phyloP scores from a whole-genome alignment of 2,888 invertebrate genomes.

The Drosophila ustulata region DNA sequence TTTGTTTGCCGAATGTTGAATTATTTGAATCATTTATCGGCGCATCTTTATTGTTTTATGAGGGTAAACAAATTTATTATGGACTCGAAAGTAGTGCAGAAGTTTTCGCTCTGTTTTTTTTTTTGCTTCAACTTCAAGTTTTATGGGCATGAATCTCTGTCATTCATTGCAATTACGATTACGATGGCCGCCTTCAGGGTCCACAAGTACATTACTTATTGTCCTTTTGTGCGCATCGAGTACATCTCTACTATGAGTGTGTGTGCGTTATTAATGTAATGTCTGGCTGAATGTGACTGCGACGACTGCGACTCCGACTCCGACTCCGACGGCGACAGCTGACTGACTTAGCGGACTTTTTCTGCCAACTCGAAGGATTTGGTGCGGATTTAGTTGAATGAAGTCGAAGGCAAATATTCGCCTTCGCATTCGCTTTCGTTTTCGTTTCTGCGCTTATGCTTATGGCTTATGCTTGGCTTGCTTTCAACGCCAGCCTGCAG shows the following conservation, averaged over 20 bases:
- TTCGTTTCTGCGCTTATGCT: too few species aligned
- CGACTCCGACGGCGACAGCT: slow-evolving; percentile 35
- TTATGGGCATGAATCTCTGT: slow-evolving; percentile 5
- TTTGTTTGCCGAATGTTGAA: background rate
- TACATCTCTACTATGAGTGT: slow-evolving; percentile 9
- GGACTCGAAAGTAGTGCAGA: background rate
- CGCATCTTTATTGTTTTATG: slow-evolving; percentile 12
- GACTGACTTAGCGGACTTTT: slow-evolving; percentile 67
- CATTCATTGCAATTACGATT: slow-evolving; percentile 32
- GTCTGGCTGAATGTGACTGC: slow-evolving; percentile 41
- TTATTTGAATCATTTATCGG: background rate
- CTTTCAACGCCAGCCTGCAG: slow-evolving; percentile 25
- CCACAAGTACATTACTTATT: slow-evolving; percentile 31
- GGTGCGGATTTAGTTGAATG: slow-evolving; percentile 67
- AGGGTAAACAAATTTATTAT: slow-evolving; percentile 11
- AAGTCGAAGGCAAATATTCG: slow-evolving; percentile 43
- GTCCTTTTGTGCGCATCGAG: background rate
- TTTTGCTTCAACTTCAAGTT: background rate
- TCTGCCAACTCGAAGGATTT: slow-evolving; percentile 61
- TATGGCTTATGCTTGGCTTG: background rate
- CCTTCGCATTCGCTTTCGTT: background rate
- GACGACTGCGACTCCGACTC: slow-evolving; percentile 31
- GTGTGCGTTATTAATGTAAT: slow-evolving; percentile 69
- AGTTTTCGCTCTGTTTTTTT: background rate
- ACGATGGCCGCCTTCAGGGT: slow-evolving; percentile 17